These are phyloP conservation scores for Luscinia luscinia DNA, from an alignment of 2,797 vertebrate species.

Conservation along the genomic window DNA sequence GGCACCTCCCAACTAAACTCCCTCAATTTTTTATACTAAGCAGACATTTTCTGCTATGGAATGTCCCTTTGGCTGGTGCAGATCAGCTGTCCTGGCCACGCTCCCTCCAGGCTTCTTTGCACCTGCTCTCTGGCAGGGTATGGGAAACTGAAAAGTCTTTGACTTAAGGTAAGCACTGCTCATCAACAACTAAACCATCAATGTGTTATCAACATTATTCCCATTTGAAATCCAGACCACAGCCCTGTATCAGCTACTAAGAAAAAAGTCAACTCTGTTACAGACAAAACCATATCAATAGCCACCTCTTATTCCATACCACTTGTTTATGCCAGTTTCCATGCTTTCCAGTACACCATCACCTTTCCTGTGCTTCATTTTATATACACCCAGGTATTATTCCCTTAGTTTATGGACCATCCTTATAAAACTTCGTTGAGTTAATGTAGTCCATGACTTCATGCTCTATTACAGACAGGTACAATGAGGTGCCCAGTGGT, in stretches of 20 bases:
- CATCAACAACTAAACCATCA: not conserved
- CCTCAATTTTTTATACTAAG: not conserved
- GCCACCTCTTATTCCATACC: not conserved
- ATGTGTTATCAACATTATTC: not conserved
- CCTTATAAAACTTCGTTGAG: not conserved
- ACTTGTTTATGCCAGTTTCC: not conserved
- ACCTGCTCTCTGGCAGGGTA: not conserved
- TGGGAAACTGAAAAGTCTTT: not conserved
- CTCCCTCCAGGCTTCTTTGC: not conserved
- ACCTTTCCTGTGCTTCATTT: not conserved
- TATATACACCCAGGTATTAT: not conserved
- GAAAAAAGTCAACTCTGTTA: not conserved
- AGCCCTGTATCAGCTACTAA: not conserved
- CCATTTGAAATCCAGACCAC: not conserved
- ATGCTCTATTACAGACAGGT: not conserved
- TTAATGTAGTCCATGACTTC: not conserved
- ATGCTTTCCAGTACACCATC: not conserved
- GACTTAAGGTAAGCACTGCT: not conserved
- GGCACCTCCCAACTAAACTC: not conserved
- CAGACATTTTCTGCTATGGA: not conserved
- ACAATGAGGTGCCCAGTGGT: fast-evolving
- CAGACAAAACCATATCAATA: not conserved
- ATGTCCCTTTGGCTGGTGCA: not conserved
- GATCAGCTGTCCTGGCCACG: no score
- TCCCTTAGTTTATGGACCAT: not conserved